Conservation (phyloP, 2,797 vertebrate species). For the Typhlichthys eigenmanni region DNA sequence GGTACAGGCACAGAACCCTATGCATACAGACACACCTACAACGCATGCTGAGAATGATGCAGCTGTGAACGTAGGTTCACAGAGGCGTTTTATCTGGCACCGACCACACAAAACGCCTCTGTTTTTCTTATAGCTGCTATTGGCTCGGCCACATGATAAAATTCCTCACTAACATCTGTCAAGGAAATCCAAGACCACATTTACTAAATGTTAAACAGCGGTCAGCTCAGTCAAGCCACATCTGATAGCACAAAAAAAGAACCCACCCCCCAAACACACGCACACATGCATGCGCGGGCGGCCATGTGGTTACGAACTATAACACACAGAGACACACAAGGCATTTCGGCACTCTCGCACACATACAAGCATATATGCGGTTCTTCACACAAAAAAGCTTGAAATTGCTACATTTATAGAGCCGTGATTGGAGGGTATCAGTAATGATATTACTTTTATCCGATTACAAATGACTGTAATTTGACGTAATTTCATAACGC, state of each 20-base stretch:
- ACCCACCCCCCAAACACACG: background rate
- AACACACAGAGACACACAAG: constrained; percentile 8
- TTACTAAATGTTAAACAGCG: constrained; percentile 71
- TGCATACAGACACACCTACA: constrained; percentile 25
- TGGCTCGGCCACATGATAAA: constrained; percentile 65
- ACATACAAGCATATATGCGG: background rate
- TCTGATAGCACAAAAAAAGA: constrained; percentile 48
- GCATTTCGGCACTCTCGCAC: background rate
- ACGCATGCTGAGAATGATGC: constrained; percentile 41
- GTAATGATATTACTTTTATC: constrained; percentile 4
- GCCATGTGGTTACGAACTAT: too few species aligned
- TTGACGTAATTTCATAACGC: background rate
- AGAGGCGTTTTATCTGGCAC: too few species aligned
- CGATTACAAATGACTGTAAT: background rate
- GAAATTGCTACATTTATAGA: constrained; percentile 2
- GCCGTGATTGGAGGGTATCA: constrained; percentile 4
- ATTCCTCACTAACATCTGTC: constrained; percentile 75
- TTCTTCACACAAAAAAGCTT: constrained; percentile 20
- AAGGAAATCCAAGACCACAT: constrained; percentile 70
- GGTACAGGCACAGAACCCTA: background rate
- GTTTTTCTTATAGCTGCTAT: constrained; percentile 53
- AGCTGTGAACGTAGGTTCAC: constrained; percentile 58
- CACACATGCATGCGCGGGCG: constrained; percentile 1
- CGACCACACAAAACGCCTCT: constrained; percentile 49
- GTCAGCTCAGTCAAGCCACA: constrained; percentile 62